Evolutionary conservation across 2,888 invertebrate genomes (phyloP), one percentile per base, ranked within the genome.

Genomic region (Cerastis leucographa): DNA sequence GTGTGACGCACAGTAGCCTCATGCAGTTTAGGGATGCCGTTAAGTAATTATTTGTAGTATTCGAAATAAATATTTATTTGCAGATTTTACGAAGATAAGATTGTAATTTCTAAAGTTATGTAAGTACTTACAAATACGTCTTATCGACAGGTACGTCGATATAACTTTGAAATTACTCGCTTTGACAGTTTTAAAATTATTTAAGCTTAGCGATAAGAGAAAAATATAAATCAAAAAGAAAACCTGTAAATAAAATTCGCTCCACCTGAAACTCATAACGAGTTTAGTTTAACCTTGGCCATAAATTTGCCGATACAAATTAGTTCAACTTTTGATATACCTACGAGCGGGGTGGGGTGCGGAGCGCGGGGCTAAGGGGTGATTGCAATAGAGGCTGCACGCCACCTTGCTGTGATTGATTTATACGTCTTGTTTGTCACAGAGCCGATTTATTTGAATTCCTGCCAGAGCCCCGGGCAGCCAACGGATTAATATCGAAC

Each of bases 381-480:
- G 89, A 88, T 88, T 95, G 96, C 96, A 96, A 95, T 95, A 95
- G 94, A 94, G 90, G 91, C 91, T 94, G 96, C 95, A 95, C 95
- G 90, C 95, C 96, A 95, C 96, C 95, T 95, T 96, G 95, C 93
- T 86, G 80, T 95, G 97, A 97, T 97, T 97, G 97, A 97, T 97
- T 97, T 97, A 97, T 97, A 94, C 94, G 93, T 96, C 96, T 97
- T 97, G 97, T 97, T 97, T 97, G 97, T 97, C 97, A 96, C 96
- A 91, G 93, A 92, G 89, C 92, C 92, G 96, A 97, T 97, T 97
- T 97, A 97, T 97, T 97, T 96, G 97, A 97, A 96, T 96, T 96
- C 95, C 96, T 95, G 95, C 95, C 96, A 96, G 95, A 92, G 91
- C 87, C 90, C 90, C 93, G 93, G 93, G 94, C 91, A 94, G 95